Evolutionary conservation across 2,113 vertebrate genomes (phyloP).

Genomic region (Tachysurus vachellii): DNA sequence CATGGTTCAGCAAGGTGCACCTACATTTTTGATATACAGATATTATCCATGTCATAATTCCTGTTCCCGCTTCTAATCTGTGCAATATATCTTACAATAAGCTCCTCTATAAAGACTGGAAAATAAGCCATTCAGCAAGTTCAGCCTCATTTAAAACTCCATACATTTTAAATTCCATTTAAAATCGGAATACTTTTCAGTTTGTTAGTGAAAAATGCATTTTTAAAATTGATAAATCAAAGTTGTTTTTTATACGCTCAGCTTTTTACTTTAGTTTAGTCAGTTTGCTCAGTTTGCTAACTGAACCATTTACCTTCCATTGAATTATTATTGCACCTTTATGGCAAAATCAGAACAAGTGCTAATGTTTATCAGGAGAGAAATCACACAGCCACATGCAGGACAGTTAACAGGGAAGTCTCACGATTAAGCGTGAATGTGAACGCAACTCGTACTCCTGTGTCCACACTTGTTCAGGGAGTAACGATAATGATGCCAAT

Average conservation of each 20-base stretch:
- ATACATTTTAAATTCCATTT: background rate
- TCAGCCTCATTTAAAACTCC: background rate
- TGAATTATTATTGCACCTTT: background rate
- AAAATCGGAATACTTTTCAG: too few species aligned
- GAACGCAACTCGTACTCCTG: too few species aligned
- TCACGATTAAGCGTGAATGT: background rate
- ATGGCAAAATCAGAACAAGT: background rate
- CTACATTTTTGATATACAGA: background rate
- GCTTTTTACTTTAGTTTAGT: background rate
- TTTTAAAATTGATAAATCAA: background rate
- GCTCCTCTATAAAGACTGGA: background rate
- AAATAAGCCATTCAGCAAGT: background rate
- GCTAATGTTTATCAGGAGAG: background rate
- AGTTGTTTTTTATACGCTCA: background rate
- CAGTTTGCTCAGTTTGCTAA: too few species aligned
- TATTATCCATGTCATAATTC: background rate
- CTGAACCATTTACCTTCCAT: background rate
- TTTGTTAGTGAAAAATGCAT: too few species aligned
- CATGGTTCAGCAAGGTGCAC: background rate
- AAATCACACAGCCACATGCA: background rate
- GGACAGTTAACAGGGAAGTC: background rate
- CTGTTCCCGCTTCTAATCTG: background rate
- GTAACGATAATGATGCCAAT: too few species aligned
- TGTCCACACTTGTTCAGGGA: too few species aligned
- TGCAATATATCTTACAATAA: too few species aligned